Evolutionary conservation across 1,140 invertebrate genomes (phyloP), one percentile per base, ranked within the genome.

Genomic region (roundworm (Caenorhabditis elegans)): DNA sequence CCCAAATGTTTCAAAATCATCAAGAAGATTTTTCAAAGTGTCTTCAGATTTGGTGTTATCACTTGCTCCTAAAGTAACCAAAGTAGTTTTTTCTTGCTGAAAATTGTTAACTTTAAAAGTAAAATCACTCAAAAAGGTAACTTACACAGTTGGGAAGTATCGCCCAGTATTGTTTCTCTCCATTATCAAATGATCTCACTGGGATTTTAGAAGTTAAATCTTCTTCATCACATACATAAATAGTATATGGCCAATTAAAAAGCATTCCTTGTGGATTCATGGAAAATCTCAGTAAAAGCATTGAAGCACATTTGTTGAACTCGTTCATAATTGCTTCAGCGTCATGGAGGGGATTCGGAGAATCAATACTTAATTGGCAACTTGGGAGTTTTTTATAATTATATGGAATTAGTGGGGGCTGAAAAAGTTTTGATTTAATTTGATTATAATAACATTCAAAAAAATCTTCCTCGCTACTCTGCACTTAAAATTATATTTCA

Each of bases 231-330:
- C 55, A 65, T 8, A 65, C 55, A 19, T 65, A 65, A 65, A 65
- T 65, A 3, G 55, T 65, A n/a, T 65, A 65, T n/a, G 55, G 55
- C 55, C 55, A 65, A 34, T 65, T 65, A 28, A 65, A 65, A 0
- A 65, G 55, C 55, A 65, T 65, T 65, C 55, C 55, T 36, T 65
- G 55, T 34, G 55, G 55, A 36, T 65, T 65, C 55, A 65, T 65
- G 6, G 55, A 34, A n/a, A 65, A 65, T 36, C 55, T 34, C 4
- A 65, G 17, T 8, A 65, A 22, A 36, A 65, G 31, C 55, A 65
- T 65, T 65, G 55, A 65, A 15, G 55, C 55, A 65, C 55, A 65
- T 65, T 65, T 65, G 55, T 34, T 34, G 15, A 65, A 65, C 15
- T 65, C 55, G 15, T 65, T 36, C 11, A 34, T 28, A 65, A 65